Evolutionary conservation across 2,113 vertebrate species (phyloP).

Genomic region (Amblyopsis rosae): DNA sequence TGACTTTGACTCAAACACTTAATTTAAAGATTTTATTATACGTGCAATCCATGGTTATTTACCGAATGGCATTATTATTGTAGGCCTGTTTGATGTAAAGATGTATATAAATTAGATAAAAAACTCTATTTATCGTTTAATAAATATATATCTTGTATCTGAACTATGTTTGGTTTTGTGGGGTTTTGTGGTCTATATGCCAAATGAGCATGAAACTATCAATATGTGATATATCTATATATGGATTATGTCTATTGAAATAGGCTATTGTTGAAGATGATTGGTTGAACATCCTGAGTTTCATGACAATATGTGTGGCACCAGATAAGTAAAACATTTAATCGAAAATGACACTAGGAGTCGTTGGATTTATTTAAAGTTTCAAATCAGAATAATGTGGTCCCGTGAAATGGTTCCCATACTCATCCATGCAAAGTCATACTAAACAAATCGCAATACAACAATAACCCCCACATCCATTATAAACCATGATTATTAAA

Average conservation of each 20-base stretch:
- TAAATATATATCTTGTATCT: constrained; percentile 54
- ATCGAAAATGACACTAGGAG: not conserved
- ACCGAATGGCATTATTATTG: constrained; percentile 28
- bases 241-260: constrained; percentile 12
- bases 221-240: not conserved
- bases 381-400: constrained; percentile 38
- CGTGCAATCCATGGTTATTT: constrained; percentile 47
- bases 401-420: not conserved
- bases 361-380: not conserved
- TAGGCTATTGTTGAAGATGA: constrained; percentile 19
- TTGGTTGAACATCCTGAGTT: constrained; percentile 30
- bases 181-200: too few species aligned
- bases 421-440: not conserved
- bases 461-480: constrained; percentile 2
- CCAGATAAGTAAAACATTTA: not conserved
- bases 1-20: constrained; percentile 37
- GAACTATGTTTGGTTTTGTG: not conserved
- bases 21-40: not conserved
- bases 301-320: constrained; percentile 3
- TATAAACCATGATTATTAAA: not conserved
- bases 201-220: too few species aligned
- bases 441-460: not conserved
- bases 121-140: constrained; percentile 67
- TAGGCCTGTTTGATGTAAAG: constrained; percentile 31
- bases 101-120: constrained; percentile 43